Conservation (phyloP, 2,888 invertebrate species). For the Cybosia mesomella region DNA sequence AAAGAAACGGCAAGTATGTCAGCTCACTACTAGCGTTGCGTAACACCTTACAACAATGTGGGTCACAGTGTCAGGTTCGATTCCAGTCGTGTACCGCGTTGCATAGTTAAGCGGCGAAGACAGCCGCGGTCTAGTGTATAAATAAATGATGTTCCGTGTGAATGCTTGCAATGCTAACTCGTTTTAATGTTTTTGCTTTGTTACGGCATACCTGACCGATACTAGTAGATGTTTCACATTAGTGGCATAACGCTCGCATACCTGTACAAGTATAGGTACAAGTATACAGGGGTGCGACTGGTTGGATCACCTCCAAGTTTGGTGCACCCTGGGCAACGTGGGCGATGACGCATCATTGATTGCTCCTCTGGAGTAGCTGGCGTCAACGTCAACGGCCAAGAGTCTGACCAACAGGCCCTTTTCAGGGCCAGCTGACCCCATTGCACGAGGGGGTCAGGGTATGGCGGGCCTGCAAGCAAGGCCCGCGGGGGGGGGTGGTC, state of each 20-base stretch:
- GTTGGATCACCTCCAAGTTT: no score
- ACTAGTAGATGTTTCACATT: neutral
- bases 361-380: no score
- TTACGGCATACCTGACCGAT: neutral
- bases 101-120: conserved; percentile 34
- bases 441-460: no score
- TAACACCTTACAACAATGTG: conserved; percentile 46
- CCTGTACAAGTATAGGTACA: no score
- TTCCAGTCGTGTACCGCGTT: conserved; percentile 30
- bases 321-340: no score
- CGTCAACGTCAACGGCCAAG: no score
- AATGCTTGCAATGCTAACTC: conserved; percentile 3
- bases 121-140: conserved; percentile 21
- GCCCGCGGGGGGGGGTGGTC: no score
- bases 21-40: conserved; percentile 29
- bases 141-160: neutral
- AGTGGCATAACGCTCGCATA: neutral
- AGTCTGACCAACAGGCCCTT: no score
- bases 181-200: neutral
- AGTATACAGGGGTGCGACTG: no score
- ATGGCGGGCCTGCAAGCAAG: no score
- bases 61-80: conserved; percentile 57
- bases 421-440: no score
- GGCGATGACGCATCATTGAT: no score
- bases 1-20: neutral